Base-by-base conservation (phyloP, 1,140 invertebrate genomes). In the Zaprionus ghesquierei region DNA sequence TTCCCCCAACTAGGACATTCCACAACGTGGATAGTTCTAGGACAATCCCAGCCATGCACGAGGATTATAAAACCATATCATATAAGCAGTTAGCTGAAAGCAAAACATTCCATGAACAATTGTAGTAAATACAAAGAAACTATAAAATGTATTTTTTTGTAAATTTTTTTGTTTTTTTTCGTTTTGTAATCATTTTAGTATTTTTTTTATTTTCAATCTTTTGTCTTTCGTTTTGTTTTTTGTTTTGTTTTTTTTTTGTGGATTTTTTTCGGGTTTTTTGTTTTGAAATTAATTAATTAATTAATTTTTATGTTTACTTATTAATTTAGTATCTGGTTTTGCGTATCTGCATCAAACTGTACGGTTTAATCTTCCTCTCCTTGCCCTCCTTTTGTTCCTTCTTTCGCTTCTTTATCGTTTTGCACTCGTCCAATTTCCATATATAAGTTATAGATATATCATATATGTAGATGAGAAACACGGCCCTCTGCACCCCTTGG, bases 151-250 rank as follows among this genome's bases (percentile, higher is more conserved):
- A 2, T 58, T 41, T 35, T 64, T 68, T n/a, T n/a, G n/a, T n/a
- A n/a, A n/a, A n/a, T n/a, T n/a, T 73, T 74, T 74, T 62, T 75
- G 66, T 55, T 53, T 74, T 77, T 77, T 74, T 68, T 59, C 56
- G 49, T 63, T 69, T 69, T 69, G 62, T 69, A 61, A 74, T 73
- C 70, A 69, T 77, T 77, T 77, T 74, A 77, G 66, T 75, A 54
- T 75, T 75, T 75, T 59, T 68, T 61, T 72, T 63, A 58, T 69
- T 74, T 74, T 58, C 53, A 74, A 69, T 74, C 38, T 73, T 69
- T 74, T 74, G 20, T 65, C 66, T 18, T 65, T 61, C 53, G 49
- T 60, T 61, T 12, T 68, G 55, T 29, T 51, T 54, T 68, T 50
- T 61, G 22, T 69, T 50, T 49, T 61, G 53, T 44, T 68, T 71